Evolutionary conservation across 2,113 vertebrate genomes (phyloP), one percentile per base, ranked within the genome.

Genomic region (Sphyrna mokarran): DNA sequence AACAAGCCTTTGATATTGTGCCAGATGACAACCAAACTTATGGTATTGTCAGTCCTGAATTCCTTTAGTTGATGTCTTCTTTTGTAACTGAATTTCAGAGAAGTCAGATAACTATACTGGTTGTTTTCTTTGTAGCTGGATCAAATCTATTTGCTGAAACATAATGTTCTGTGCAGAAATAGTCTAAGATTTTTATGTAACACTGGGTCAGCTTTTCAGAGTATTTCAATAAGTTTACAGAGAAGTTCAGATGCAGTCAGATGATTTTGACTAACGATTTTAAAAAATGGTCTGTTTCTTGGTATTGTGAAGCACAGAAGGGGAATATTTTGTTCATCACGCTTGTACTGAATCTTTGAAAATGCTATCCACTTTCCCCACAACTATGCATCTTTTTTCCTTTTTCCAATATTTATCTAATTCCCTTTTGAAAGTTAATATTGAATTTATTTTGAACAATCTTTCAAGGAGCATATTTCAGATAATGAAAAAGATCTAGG

Each of bases 31-130:
- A 54, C 20, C 85, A 87, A 61, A 93, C 33, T 37, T 37, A 29
- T 58, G 86, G 54, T 89, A 29, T 89, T 43, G 83, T 89, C 86
- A 54, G 89, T 11, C 58, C 83, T 63, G 89, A 91, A 91, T 66
- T 33, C 33, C 26, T 18, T 63, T 16, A 26, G 61, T 91, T 63
- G 48, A n/a, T 33, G 10, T n/a, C n/a, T 63, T 63, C 40, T 61
- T 91, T n/a, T 26, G 0, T 87, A 87, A 87, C 33, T 93, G 37
- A 93, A 93, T 63, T 89, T 37, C n/a, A 16, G 14, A 93, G 90
- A 66, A 93, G n/a, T 6, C 33, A 66, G 58, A 66, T 37, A 61
- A 37, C 58, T 20, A 1, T 93, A 37, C 33, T 68, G 13, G 20
- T 58, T 93, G 90, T 11, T 93, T 20, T 93, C 33, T 66, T 93